Evolutionary conservation across 2,888 invertebrate genomes (phyloP).

Genomic region (Sinohyriopsis cumingii): DNA sequence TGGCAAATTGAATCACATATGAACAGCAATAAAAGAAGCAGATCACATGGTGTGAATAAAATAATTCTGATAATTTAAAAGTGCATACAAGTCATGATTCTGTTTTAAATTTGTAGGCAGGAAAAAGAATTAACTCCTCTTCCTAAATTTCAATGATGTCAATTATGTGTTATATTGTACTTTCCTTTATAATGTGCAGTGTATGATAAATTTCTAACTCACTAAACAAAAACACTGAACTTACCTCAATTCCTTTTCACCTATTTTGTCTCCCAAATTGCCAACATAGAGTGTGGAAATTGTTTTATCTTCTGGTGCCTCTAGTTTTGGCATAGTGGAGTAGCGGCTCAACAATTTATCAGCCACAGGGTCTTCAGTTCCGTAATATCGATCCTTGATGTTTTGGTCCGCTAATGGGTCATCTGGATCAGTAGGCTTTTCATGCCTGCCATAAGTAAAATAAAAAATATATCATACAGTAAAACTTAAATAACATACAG

Average conservation of each 20-base stretch:
- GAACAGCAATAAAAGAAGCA: too few relatives aligned
- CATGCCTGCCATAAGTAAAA: conserved; percentile 78
- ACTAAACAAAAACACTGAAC: conserved; percentile 4
- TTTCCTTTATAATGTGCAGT: background rate
- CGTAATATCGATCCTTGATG: conserved; percentile 88
- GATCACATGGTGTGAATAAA: too few relatives aligned
- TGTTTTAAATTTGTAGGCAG: too few relatives aligned
- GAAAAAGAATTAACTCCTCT: too few relatives aligned
- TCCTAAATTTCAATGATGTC: too few relatives aligned
- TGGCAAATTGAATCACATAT: too few relatives aligned
- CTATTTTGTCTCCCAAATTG: conserved; percentile 87
- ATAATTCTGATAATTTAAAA: too few relatives aligned
- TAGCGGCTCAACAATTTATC: conserved; percentile 92
- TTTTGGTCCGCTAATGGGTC: conserved; percentile 97
- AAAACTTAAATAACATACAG: background rate
- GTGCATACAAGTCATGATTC: too few relatives aligned
- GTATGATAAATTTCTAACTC: background rate
- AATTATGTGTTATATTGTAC: too few relatives aligned
- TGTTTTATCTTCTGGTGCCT: conserved; percentile 94
- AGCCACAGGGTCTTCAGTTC: conserved; percentile 96
- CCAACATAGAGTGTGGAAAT: conserved; percentile 99
- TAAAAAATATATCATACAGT: background rate
- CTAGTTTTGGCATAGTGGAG: conserved; percentile 93
- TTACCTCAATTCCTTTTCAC: conserved; percentile 87
- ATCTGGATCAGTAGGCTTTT: conserved; percentile 97